phyloP scores from a whole-genome alignment of 1,140 invertebrate genomes.

The Venustaconcha ellipsiformis region DNA sequence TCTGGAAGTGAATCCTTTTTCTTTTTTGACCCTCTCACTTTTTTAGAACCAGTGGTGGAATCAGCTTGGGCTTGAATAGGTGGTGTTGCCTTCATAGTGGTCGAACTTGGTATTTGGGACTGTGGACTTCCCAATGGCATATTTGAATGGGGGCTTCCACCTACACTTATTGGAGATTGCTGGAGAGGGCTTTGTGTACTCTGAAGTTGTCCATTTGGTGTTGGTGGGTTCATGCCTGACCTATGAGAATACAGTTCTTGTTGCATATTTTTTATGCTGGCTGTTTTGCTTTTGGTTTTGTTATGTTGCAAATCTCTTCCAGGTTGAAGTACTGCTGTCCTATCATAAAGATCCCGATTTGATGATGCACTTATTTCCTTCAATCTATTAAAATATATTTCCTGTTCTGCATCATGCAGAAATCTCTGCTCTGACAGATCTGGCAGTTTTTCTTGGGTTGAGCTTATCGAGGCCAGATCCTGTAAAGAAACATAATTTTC shows the following conservation, averaged over 20 bases:
- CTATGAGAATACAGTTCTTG: too few relatives aligned
- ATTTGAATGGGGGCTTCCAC: slow-evolving; percentile 40
- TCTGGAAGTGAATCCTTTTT: slow-evolving; percentile 25
- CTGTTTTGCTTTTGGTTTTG: slow-evolving; percentile 17
- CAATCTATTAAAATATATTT: too few relatives aligned
- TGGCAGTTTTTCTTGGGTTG: slow-evolving; percentile 23
- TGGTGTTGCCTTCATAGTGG: slow-evolving; percentile 38
- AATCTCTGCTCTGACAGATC: too few relatives aligned
- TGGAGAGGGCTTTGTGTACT: slow-evolving; percentile 50
- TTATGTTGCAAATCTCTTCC: too few relatives aligned
- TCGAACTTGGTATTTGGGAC: slow-evolving; percentile 43
- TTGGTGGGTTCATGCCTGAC: too few relatives aligned
- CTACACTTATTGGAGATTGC: slow-evolving; percentile 46
- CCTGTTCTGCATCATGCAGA: too few relatives aligned
- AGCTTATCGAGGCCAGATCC: slow-evolving; percentile 45
- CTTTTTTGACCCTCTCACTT: slow-evolving; percentile 47
- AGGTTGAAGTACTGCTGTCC: too few relatives aligned
- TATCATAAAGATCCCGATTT: too few relatives aligned
- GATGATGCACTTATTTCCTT: too few relatives aligned
- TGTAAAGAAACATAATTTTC: slow-evolving; percentile 43
- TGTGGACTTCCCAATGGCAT: slow-evolving; percentile 43
- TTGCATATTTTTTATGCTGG: not conserved
- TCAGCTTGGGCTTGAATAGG: slow-evolving; percentile 62
- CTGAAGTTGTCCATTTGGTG: slow-evolving; percentile 21
- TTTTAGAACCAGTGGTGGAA: slow-evolving; percentile 64